Base-by-base conservation (phyloP, 1,140 invertebrate genomes). In the Papilio polyxenes region DNA sequence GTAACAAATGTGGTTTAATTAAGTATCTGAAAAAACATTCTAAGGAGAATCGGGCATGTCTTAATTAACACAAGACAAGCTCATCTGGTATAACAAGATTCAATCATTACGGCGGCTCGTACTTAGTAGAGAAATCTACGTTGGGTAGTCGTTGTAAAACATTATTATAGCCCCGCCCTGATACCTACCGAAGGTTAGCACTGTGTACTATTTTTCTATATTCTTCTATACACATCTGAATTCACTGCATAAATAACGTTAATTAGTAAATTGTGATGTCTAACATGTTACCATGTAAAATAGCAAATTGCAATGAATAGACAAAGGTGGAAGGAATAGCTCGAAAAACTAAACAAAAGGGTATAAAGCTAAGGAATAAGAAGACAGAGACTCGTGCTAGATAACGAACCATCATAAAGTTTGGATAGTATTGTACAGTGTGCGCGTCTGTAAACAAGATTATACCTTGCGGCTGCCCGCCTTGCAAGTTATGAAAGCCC, bases 361-460 rank as follows among this genome's bases (percentile, higher is more conserved):
- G 6, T 51, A 51, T 51, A 51, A 9, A 51, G 49, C n/a, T 20
- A 17, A n/a, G 1, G 3, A n/a, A 7, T 6, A 20, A 59, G 56
- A 44, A 44, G n/a, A 31, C 23, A 31, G 23, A 31, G 23, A 2
- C 56, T n/a, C n/a, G 17, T 59, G n/a, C 56, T 3, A 59, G 7
- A 59, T 59, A 20, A 17, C 56, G 56, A 59, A 7, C 56, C 2
- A 9, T 17, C 56, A 7, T 59, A 59, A 59, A 59, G 56, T 59
- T 20, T 59, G 56, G 6, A 59, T 59, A 20, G n/a, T 59, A 59
- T 9, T 59, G 56, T 59, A 59, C 56, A 20, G 3, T 20, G 40
- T 44, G 44, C 75, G 23, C 51, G 37, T 62, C 53, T 40, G 76
- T 79, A 79, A 79, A 79, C 76, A 79, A 78, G 76, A 79, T 79